These are phyloP conservation scores for Cynopterus sphinx DNA, from an alignment of 2,797 vertebrate genomes.

Conservation along the genomic window DNA sequence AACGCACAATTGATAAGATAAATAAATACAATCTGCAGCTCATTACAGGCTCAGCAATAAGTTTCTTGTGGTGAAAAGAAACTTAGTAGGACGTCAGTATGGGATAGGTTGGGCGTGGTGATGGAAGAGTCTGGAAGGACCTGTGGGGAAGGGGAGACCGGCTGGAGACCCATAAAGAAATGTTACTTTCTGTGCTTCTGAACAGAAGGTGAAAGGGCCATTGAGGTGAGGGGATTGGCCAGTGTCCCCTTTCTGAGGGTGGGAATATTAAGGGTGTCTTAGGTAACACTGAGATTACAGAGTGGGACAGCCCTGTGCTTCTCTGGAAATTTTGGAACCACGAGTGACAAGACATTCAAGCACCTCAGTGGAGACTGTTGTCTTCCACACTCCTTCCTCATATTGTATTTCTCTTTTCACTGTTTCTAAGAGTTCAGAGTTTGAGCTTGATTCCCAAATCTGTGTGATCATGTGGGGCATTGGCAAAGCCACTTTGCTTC, in stretches of 20 bases:
- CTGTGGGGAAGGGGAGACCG: not conserved
- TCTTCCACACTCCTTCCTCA: not conserved
- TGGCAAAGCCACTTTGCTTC: not conserved
- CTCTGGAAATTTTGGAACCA: not conserved
- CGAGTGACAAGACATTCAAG: not conserved
- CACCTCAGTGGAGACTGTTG: not conserved
- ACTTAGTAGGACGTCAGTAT: not conserved
- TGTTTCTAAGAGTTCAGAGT: not conserved
- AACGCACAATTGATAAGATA: conserved; percentile 17
- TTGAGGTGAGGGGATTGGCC: not conserved
- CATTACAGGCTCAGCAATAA: conserved; percentile 1
- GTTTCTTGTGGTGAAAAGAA: not conserved
- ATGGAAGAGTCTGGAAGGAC: not conserved
- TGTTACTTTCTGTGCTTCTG: not conserved
- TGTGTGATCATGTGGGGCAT: not conserved
- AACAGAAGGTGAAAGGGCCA: not conserved
- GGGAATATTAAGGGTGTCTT: not conserved
- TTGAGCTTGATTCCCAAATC: not conserved
- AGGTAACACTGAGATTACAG: not conserved
- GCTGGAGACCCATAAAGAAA: not conserved
- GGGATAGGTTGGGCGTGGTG: not conserved
- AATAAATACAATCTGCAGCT: not conserved
- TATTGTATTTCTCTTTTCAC: not conserved
- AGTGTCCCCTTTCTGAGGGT: not conserved
- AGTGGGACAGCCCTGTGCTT: not conserved